These are phyloP conservation scores for Neopipo cinnamomea DNA, from an alignment of 2,113 vertebrate species.

Conservation along the genomic window DNA sequence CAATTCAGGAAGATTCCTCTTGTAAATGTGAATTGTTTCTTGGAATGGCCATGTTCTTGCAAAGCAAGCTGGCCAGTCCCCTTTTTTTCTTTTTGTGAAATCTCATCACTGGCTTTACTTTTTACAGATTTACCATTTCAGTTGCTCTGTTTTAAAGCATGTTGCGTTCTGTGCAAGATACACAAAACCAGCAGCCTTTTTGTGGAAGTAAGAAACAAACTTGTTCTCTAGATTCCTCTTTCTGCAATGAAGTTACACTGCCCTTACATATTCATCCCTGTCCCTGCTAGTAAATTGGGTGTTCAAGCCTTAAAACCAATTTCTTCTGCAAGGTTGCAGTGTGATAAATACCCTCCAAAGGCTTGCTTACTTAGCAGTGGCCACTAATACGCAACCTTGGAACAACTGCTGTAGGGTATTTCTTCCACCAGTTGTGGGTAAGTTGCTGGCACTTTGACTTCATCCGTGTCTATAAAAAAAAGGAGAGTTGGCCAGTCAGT, in stretches of 20 bases:
- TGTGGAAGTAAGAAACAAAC: background rate
- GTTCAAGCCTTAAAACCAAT: background rate
- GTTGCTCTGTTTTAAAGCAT: background rate
- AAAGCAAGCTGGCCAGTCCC: background rate
- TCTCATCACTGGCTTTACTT: background rate
- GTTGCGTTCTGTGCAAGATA: background rate
- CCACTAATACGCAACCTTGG: fast-evolving
- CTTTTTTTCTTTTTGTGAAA: background rate
- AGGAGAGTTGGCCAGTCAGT: background rate
- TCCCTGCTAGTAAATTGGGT: background rate
- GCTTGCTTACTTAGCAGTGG: background rate
- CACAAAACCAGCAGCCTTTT: background rate
- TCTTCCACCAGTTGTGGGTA: background rate
- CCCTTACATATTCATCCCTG: background rate
- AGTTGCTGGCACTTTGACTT: background rate
- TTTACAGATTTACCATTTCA: background rate
- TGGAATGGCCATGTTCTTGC: background rate
- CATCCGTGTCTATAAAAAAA: fast-evolving
- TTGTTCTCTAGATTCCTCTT: background rate
- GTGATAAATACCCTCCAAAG: background rate
- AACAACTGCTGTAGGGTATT: background rate
- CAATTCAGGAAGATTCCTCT: background rate
- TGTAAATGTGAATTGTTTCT: background rate
- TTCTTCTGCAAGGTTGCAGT: background rate
- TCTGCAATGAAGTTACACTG: background rate